phyloP scores from a whole-genome alignment of 1,140 invertebrate genomes.

The Pseudomyrmex concolor region DNA sequence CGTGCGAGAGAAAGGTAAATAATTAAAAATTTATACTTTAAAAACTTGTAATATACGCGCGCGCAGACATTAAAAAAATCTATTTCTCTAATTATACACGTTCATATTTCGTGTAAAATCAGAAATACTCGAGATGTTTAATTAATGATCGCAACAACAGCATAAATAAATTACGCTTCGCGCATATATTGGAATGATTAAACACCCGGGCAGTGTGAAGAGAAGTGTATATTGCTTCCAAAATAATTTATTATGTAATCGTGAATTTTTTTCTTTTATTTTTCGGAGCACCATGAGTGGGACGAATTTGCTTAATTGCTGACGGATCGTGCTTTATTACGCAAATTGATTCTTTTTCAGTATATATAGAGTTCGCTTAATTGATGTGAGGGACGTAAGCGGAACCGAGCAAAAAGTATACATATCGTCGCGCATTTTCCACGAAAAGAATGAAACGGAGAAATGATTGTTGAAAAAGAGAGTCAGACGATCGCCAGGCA shows the following conservation, averaged over 20 bases:
- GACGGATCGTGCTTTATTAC: conserved; percentile 51
- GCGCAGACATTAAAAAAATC: not conserved
- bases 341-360: conserved; percentile 49
- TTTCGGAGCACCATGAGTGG: conserved; percentile 16
- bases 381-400: conserved; percentile 36
- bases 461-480: not conserved
- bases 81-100: not conserved
- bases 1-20: not conserved
- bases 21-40: conserved; percentile 2
- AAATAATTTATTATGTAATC: conserved; percentile 18
- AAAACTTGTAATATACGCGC: not conserved
- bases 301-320: conserved; percentile 59
- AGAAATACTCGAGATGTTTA: not conserved
- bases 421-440: conserved; percentile 49
- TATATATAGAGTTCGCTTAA: conserved; percentile 41
- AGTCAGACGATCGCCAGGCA: conserved; percentile 79
- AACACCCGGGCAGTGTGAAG: conserved; percentile 1
- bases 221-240: conserved; percentile 1
- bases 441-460: conserved; percentile 24
- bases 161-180: not conserved
- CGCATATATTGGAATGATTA: conserved; percentile 40
- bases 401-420: conserved; percentile 23
- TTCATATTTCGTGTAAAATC: conserved; percentile 5
- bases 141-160: conserved; percentile 24
- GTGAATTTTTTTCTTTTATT: conserved; percentile 10